These are phyloP conservation scores for Triplophysa rosa DNA, from an alignment of 2,113 vertebrate species.

Conservation along the genomic window DNA sequence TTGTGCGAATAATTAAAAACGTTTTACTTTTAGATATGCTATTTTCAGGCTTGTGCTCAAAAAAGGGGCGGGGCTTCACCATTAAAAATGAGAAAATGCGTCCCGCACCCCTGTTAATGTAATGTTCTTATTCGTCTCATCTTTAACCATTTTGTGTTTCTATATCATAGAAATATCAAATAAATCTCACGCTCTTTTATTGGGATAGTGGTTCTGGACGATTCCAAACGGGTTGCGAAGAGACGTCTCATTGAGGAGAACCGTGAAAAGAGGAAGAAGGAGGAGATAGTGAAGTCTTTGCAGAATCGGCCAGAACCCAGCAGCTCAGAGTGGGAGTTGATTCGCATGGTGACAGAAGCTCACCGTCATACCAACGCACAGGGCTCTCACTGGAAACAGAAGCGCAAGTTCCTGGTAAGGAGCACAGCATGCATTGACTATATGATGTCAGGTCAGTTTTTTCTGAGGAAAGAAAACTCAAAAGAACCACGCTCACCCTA, in stretches of 20 bases:
- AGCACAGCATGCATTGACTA: too few species aligned
- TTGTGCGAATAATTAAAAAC: too few species aligned
- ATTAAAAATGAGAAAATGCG: too few species aligned
- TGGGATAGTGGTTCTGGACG: conserved; percentile 90
- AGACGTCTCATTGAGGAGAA: conserved; percentile 97
- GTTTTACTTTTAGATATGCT: too few species aligned
- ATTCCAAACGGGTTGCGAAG: conserved; percentile 94
- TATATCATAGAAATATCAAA: background rate
- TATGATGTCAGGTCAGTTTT: background rate
- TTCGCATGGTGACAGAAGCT: conserved; percentile 89
- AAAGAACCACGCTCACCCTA: too few species aligned
- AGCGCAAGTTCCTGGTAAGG: conserved; percentile 96
- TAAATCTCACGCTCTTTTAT: background rate
- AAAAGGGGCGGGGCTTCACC: too few species aligned
- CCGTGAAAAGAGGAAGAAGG: conserved; percentile 87
- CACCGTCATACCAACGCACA: conserved; percentile 96
- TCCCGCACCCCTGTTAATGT: too few species aligned
- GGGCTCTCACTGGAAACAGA: conserved; percentile 97
- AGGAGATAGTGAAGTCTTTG: conserved; percentile 91
- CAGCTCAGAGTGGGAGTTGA: conserved; percentile 91
- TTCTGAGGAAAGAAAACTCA: too few species aligned
- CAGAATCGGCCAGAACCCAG: conserved; percentile 89
- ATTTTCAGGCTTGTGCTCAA: too few species aligned
- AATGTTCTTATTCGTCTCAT: too few species aligned
- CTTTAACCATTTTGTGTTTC: background rate